phyloP scores from a whole-genome alignment of 2,888 invertebrate genomes.

The Chrysolina haemoptera region DNA sequence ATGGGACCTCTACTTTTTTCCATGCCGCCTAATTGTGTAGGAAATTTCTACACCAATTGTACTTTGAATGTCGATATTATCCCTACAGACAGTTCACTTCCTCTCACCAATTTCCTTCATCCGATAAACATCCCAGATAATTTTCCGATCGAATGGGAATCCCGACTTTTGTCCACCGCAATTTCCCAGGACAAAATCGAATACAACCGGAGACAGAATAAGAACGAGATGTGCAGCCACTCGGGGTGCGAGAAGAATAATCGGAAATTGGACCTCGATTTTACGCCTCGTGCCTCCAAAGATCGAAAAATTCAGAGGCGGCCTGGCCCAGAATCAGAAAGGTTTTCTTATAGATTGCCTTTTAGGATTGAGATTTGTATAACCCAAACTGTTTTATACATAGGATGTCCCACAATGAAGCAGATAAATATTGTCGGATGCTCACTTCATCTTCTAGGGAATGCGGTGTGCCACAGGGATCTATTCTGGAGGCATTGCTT shows the following conservation, averaged over 20 bases:
- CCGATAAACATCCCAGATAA: not conserved
- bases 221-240: constrained; percentile 8
- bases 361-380: no score
- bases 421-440: no score
- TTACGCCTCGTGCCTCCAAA: not conserved
- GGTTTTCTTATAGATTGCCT: not conserved
- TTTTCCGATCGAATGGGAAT: not conserved
- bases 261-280: constrained; percentile 28
- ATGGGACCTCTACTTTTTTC: no score
- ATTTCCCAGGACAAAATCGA: not conserved
- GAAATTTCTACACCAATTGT: no score
- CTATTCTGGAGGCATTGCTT: no score
- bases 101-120: not conserved
- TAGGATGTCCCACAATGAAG: no score
- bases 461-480: no score
- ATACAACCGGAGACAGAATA: not conserved
- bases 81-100: not conserved
- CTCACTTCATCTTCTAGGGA: no score
- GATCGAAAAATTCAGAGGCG: not conserved
- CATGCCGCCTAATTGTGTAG: no score
- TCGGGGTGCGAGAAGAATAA: constrained; percentile 10
- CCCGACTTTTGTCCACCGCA: constrained; percentile 12
- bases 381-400: no score
- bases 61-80: not conserved
- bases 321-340: not conserved